Conservation (phyloP, 2,113 vertebrate species). For the Uria lomvia region DNA sequence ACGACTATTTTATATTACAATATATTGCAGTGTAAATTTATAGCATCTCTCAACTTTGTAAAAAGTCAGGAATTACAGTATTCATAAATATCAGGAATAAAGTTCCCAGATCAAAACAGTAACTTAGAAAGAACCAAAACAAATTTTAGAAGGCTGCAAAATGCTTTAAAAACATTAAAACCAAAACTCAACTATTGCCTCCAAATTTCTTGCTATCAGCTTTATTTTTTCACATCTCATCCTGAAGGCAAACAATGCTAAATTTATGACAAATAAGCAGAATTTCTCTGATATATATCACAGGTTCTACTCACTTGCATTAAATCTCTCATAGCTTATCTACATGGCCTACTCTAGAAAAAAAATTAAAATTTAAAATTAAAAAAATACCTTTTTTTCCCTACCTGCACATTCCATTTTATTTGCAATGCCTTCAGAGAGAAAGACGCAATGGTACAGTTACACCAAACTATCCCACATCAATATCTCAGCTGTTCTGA, state of each 20-base stretch:
- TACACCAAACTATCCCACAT: background rate
- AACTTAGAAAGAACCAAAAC: background rate
- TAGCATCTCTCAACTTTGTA: background rate
- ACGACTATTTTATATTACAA: background rate
- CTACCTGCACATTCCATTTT: conserved; percentile 13
- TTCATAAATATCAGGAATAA: background rate
- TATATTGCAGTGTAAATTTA: background rate
- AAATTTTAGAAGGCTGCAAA: background rate
- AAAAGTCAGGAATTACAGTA: background rate
- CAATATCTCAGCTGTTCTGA: background rate
- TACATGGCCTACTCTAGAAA: background rate
- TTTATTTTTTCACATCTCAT: background rate
- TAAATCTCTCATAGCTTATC: background rate
- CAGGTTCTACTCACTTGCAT: background rate
- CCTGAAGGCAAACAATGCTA: background rate
- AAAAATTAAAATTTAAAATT: background rate
- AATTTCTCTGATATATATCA: background rate
- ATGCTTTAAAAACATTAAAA: background rate
- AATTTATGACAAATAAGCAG: background rate
- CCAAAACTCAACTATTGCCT: background rate
- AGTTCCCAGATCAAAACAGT: background rate
- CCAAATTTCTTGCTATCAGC: background rate
- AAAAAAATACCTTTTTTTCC: background rate
- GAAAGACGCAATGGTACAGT: background rate
- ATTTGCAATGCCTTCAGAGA: conserved; percentile 20